These are phyloP conservation scores for Caenorhabditis briggsae DNA, from an alignment of 1,140 invertebrate genomes.

Conservation along the genomic window DNA sequence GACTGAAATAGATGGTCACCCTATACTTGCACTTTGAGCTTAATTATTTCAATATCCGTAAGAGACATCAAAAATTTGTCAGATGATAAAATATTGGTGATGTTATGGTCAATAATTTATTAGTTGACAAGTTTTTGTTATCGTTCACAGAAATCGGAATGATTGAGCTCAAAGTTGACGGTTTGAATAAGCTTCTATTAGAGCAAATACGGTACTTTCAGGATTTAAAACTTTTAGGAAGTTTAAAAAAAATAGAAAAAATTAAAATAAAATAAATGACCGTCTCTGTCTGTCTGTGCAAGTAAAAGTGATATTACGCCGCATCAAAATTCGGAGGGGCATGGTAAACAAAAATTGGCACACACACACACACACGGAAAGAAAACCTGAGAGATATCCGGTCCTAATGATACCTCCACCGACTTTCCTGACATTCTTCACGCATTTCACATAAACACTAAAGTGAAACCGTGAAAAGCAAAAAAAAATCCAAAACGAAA, in stretches of 20 bases:
- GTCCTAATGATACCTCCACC: neutral
- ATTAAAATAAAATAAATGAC: neutral
- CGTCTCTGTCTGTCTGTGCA: neutral
- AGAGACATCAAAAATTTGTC: no score
- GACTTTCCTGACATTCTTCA: constrained; percentile 26
- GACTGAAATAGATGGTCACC: no score
- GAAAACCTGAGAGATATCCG: constrained; percentile 28
- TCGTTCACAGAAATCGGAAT: no score
- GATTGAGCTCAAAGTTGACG: no score
- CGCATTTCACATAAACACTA: constrained; percentile 40
- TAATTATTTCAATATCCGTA: no score
- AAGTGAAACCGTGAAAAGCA: constrained; percentile 17
- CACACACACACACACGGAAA: neutral
- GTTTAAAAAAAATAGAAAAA: neutral
- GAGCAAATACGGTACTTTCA: no score
- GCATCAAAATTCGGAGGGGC: constrained; percentile 46
- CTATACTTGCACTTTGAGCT: no score
- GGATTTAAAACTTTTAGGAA: neutral
- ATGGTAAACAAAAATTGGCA: constrained; percentile 12
- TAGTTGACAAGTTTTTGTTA: no score
- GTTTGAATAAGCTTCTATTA: no score
- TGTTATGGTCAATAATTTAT: no score
- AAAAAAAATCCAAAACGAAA: neutral
- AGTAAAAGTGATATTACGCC: constrained; percentile 35
- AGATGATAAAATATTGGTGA: no score